These are phyloP conservation scores for Pleuronectes platessa DNA, from an alignment of 2,113 vertebrate species.

Conservation along the genomic window DNA sequence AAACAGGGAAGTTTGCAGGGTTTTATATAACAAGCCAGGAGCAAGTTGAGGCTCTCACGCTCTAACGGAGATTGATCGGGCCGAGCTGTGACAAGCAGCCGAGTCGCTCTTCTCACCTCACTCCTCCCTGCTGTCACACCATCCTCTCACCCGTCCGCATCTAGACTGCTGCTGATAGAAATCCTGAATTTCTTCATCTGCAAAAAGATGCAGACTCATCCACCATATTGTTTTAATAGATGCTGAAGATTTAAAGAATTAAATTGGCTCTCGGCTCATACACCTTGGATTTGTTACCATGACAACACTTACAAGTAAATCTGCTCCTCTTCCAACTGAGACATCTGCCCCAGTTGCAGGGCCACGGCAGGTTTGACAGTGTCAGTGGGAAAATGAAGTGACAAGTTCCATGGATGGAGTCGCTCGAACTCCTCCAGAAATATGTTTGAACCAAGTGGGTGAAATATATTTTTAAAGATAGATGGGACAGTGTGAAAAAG, in stretches of 20 bases:
- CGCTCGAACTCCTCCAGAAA: too few species aligned
- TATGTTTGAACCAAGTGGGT: too few species aligned
- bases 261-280: background rate
- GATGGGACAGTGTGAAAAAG: too few species aligned
- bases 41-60: background rate
- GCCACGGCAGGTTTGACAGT: background rate
- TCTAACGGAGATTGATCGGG: conserved; percentile 57
- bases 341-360: conserved; percentile 12
- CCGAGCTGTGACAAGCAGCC: conserved; percentile 17
- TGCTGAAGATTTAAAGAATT: too few species aligned
- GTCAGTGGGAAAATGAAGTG: background rate
- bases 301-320: conserved; percentile 1
- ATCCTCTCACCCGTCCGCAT: background rate
- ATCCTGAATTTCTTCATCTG: background rate
- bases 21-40: background rate
- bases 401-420: too few species aligned
- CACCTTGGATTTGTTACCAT: conserved; percentile 15
- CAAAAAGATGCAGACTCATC: background rate
- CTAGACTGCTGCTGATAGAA: background rate
- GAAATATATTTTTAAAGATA: too few species aligned
- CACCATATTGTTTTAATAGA: background rate
- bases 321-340: conserved; percentile 21
- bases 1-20: conserved; percentile 49
- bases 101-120: conserved; percentile 47
- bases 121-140: conserved; percentile 13